Percentiles rank a stretch among this genome's conserved stretches.
Conservation (phyloP, 2,888 invertebrate species). For the Philaethria dido region DNA sequence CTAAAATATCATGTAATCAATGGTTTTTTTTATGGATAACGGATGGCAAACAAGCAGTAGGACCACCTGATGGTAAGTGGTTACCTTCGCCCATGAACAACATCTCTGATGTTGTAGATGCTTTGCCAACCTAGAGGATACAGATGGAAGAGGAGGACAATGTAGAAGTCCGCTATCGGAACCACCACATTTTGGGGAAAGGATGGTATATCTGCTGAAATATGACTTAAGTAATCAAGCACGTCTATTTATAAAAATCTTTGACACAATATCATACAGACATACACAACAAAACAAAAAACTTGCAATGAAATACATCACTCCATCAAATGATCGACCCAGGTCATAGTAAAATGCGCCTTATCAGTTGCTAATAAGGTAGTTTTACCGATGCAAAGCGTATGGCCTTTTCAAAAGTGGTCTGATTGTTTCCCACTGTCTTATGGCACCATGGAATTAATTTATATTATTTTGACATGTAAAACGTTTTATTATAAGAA, state of each 20-base stretch:
- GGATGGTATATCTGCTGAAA: background rate
- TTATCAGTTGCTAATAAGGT: conserved; percentile 38
- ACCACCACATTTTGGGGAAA: too few relatives aligned
- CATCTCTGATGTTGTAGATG: too few relatives aligned
- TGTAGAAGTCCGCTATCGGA: too few relatives aligned
- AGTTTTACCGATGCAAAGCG: conserved; percentile 21
- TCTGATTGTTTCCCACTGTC: background rate
- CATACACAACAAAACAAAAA: background rate
- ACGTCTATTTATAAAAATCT: conserved; percentile 1
- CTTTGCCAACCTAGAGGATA: too few relatives aligned
- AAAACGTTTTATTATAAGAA: background rate
- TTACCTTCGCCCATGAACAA: too few relatives aligned
- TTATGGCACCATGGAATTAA: background rate
- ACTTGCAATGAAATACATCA: conserved; percentile 15
- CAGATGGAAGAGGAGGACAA: too few relatives aligned
- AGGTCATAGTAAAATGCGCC: conserved; percentile 29
- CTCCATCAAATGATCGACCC: conserved; percentile 15
- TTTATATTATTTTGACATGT: background rate
- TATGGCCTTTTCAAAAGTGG: conserved; percentile 3
- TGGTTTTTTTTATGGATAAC: too few relatives aligned
- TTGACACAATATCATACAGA: background rate
- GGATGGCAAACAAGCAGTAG: too few relatives aligned
- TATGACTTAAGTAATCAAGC: background rate
- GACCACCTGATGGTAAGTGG: too few relatives aligned
- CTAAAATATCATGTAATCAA: too few relatives aligned